These are phyloP conservation scores for Lordiphosa andalusiaca DNA, from an alignment of 2,888 invertebrate genomes.

Conservation along the genomic window DNA sequence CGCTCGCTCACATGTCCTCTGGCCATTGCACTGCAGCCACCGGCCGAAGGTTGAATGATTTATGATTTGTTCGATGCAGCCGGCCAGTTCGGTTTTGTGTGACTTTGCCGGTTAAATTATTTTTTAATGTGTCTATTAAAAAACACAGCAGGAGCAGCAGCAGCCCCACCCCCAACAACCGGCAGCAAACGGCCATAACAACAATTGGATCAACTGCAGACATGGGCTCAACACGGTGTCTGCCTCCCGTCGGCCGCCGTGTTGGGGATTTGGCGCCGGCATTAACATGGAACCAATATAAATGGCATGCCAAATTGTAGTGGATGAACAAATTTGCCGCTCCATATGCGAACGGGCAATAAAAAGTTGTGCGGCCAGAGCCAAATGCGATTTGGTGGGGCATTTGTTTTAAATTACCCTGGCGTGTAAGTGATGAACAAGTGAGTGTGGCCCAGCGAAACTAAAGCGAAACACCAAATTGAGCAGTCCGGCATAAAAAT, in stretches of 20 bases:
- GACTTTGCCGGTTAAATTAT: slow-evolving; percentile 69
- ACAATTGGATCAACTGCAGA: slow-evolving; percentile 40
- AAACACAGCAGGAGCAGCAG: slow-evolving; percentile 74
- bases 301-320: slow-evolving; percentile 76
- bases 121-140: slow-evolving; percentile 73
- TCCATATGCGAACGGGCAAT: slow-evolving; percentile 51
- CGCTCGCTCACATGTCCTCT: slow-evolving; percentile 54
- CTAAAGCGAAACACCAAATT: slow-evolving; percentile 46
- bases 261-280: slow-evolving; percentile 63
- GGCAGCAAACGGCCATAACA: slow-evolving; percentile 20
- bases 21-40: slow-evolving; percentile 46
- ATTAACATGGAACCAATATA: slow-evolving; percentile 74
- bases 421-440: slow-evolving; percentile 75
- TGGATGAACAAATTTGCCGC: slow-evolving; percentile 64
- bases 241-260: slow-evolving; percentile 43
- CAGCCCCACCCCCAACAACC: slow-evolving; percentile 48
- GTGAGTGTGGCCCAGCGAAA: slow-evolving; percentile 26
- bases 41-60: slow-evolving; percentile 68
- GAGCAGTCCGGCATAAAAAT: slow-evolving; percentile 40
- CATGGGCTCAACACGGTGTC: slow-evolving; percentile 12
- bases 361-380: slow-evolving; percentile 58
- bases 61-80: slow-evolving; percentile 73
- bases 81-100: slow-evolving; percentile 31
- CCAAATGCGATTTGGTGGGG: slow-evolving; percentile 71
- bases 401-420: slow-evolving; percentile 75